phyloP scores from a whole-genome alignment of 2,797 vertebrate species.

The Coendou prehensilis region DNA sequence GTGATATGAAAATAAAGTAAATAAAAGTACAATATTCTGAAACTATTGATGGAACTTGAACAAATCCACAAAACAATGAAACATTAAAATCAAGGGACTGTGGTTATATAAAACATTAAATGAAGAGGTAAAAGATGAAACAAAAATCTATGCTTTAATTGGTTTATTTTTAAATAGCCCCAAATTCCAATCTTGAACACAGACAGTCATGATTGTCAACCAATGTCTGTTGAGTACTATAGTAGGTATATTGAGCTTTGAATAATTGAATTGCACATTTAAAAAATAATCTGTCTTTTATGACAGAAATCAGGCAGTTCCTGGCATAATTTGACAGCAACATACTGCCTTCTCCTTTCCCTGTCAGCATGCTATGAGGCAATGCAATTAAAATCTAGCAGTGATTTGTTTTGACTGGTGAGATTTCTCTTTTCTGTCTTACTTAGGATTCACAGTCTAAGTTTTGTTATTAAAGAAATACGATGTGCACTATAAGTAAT shows the following conservation, averaged over 20 bases:
- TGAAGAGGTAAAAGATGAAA: constrained; percentile 45
- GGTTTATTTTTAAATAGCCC: constrained; percentile 59
- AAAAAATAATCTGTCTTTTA: constrained; percentile 83
- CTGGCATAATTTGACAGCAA: constrained; percentile 80
- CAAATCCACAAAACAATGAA: neutral
- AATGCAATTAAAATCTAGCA: constrained; percentile 79
- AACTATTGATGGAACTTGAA: constrained; percentile 50
- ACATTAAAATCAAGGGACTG: constrained; percentile 45
- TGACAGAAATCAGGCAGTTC: constrained; percentile 80
- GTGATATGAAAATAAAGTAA: neutral
- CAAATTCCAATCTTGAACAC: constrained; percentile 63
- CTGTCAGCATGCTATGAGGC: constrained; percentile 69
- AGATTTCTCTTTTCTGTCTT: constrained; percentile 63
- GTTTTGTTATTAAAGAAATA: constrained; percentile 60
- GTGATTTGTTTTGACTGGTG: constrained; percentile 73
- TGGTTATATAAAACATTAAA: constrained; percentile 25
- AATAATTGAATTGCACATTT: constrained; percentile 83
- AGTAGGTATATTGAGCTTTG: constrained; percentile 72
- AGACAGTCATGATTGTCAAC: constrained; percentile 66
- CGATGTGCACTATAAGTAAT: constrained; percentile 39
- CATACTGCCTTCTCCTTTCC: constrained; percentile 51
- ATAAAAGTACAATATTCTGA: constrained; percentile 50
- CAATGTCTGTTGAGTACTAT: constrained; percentile 72
- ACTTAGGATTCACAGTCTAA: neutral
- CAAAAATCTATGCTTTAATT: constrained; percentile 18